These are phyloP conservation scores for Torymus auratus DNA, from an alignment of 2,888 invertebrate species.

Conservation along the genomic window DNA sequence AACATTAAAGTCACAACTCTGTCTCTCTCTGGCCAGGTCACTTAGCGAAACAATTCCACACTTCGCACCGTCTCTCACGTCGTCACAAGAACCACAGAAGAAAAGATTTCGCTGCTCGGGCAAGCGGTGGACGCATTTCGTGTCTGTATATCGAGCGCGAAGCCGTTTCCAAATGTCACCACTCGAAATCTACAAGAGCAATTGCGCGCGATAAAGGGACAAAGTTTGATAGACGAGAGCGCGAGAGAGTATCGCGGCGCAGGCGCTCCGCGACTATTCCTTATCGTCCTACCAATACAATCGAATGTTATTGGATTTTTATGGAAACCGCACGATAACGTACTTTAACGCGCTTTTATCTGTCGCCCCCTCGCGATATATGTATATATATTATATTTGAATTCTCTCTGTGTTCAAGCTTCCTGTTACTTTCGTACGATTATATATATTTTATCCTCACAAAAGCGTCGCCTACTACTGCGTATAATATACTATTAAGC, in stretches of 20 bases:
- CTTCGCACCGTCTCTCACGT: too few relatives aligned
- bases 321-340: not conserved
- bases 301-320: constrained; percentile 10
- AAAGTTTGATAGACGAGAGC: constrained; percentile 27
- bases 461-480: too few relatives aligned
- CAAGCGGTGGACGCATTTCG: too few relatives aligned
- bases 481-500: too few relatives aligned
- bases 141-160: too few relatives aligned
- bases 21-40: too few relatives aligned
- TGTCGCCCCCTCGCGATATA: not conserved
- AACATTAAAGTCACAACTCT: constrained; percentile 11
- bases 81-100: too few relatives aligned
- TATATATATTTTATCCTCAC: too few relatives aligned
- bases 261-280: constrained; percentile 9
- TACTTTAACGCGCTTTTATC: too few relatives aligned
- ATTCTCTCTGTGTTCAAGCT: not conserved
- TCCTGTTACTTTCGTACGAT: too few relatives aligned
- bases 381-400: constrained; percentile 3
- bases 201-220: constrained; percentile 23
- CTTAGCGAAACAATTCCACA: too few relatives aligned
- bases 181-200: constrained; percentile 6
- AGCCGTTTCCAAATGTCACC: constrained; percentile 26
- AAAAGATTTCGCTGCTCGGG: too few relatives aligned
- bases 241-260: not conserved
- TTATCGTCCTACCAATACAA: constrained; percentile 14